A percentile compares a stretch with the other conserved stretches of the same genome.
Evolutionary conservation across 2,113 vertebrate species (phyloP).

Genomic region (Aspiorhynchus laticeps): DNA sequence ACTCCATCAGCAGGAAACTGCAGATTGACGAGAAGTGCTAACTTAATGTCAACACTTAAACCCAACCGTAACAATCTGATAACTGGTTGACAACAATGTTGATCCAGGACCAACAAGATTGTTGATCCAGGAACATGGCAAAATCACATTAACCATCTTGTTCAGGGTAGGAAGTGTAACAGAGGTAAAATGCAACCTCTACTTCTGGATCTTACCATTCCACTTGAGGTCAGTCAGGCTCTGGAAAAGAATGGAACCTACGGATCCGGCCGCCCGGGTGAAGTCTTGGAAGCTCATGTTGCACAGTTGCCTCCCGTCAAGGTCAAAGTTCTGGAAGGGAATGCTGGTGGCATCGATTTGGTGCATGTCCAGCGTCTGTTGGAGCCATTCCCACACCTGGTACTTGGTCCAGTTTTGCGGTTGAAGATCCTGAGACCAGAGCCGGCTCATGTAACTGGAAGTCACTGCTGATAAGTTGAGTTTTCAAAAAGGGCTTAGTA

Average conservation of each 20-base stretch:
- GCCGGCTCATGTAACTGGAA: conserved; percentile 78
- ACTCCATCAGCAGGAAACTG: background rate
- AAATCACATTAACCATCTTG: background rate
- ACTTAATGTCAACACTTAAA: background rate
- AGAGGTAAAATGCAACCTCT: background rate
- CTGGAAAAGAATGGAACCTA: conserved; percentile 89
- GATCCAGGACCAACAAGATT: background rate
- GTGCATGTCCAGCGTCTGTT: conserved; percentile 93
- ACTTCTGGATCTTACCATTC: conserved; percentile 75
- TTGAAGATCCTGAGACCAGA: conserved; percentile 86
- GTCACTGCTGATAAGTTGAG: conserved; percentile 57
- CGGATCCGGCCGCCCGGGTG: conserved; percentile 83
- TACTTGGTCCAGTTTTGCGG: conserved; percentile 95
- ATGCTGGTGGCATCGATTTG: conserved; percentile 91
- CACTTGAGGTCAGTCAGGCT: conserved; percentile 91
- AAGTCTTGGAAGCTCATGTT: conserved; percentile 91
- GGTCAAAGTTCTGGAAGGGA: conserved; percentile 93
- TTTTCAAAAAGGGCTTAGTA: background rate
- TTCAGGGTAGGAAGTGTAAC: background rate
- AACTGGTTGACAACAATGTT: background rate
- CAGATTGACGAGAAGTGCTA: background rate
- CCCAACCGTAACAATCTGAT: background rate
- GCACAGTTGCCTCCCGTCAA: conserved; percentile 91
- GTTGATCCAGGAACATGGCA: background rate
- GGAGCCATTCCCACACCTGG: conserved; percentile 99